These are phyloP conservation scores for Tuta absoluta DNA, from an alignment of 2,888 invertebrate genomes.

Conservation along the genomic window DNA sequence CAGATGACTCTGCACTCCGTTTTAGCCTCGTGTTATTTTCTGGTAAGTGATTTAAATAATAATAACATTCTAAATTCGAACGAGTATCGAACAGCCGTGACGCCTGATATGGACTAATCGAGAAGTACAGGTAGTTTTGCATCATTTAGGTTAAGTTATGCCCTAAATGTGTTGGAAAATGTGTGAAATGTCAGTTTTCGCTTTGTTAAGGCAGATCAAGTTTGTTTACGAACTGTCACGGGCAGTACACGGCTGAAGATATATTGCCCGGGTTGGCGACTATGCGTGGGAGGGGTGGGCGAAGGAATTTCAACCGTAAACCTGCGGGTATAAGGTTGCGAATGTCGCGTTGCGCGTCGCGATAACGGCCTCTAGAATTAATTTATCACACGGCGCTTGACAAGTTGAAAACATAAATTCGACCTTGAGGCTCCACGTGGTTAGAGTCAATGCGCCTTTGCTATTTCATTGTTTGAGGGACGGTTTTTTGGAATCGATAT, in stretches of 20 bases:
- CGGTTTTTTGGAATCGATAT: constrained; percentile 38
- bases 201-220: constrained; percentile 80
- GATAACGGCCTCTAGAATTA: constrained; percentile 81
- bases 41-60: constrained; percentile 59
- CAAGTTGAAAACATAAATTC: constrained; percentile 83
- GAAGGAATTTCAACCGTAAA: constrained; percentile 50
- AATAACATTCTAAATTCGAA: constrained; percentile 34
- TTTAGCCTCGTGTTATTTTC: constrained; percentile 60
- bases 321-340: constrained; percentile 36
- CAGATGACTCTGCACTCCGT: constrained; percentile 75
- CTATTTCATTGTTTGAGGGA: constrained; percentile 31
- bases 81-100: constrained; percentile 37
- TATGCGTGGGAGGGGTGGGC: constrained; percentile 70
- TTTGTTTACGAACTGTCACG: constrained; percentile 83
- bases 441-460: constrained; percentile 62
- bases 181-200: constrained; percentile 45
- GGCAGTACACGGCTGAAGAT: constrained; percentile 82
- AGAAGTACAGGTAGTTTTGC: constrained; percentile 30
- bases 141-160: constrained; percentile 34
- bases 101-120: constrained; percentile 41
- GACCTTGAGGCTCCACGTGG: constrained; percentile 81
- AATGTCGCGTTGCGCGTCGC: constrained; percentile 34
- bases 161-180: constrained; percentile 35
- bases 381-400: constrained; percentile 82
- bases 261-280: constrained; percentile 82